A percentile compares a stretch with the other conserved stretches of the same genome.
These are phyloP conservation scores for Daphoenositta chrysoptera DNA, from an alignment of 2,113 vertebrate genomes.

Conservation along the genomic window DNA sequence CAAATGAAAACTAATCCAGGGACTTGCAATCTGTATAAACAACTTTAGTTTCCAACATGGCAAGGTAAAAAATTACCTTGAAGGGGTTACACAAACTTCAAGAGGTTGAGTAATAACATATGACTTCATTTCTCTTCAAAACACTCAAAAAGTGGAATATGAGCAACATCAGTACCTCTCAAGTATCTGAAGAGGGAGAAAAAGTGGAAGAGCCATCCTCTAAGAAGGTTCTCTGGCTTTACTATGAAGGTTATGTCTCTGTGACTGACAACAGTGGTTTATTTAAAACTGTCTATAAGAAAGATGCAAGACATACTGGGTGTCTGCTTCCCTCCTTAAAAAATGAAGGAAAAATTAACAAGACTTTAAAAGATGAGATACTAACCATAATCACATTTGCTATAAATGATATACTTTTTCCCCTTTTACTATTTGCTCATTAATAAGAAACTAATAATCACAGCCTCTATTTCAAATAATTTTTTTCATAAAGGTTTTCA, in stretches of 20 bases:
- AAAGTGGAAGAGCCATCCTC: not conserved
- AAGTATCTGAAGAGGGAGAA: not conserved
- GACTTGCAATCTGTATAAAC: constrained; percentile 38
- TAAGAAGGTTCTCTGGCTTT: not conserved
- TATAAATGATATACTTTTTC: not conserved
- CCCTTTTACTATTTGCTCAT: not conserved
- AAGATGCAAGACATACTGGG: not conserved
- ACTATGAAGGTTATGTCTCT: not conserved
- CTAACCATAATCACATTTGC: not conserved
- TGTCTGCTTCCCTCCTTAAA: not conserved
- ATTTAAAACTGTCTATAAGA: not conserved
- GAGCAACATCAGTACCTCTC: not conserved
- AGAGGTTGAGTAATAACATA: not conserved
- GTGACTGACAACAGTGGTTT: not conserved
- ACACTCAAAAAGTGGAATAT: not conserved
- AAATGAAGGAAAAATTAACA: fast-evolving
- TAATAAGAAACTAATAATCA: not conserved
- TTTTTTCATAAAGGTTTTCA: not conserved
- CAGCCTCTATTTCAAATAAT: not conserved
- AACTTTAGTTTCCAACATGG: constrained; percentile 13
- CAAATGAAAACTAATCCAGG: constrained; percentile 29
- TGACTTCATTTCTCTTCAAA: constrained; percentile 2
- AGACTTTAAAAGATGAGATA: not conserved
- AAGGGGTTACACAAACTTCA: constrained; percentile 42
- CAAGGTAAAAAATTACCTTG: constrained; percentile 27